These are phyloP conservation scores for Cirrhinus mrigala DNA, from an alignment of 2,797 vertebrate genomes.

Conservation along the genomic window DNA sequence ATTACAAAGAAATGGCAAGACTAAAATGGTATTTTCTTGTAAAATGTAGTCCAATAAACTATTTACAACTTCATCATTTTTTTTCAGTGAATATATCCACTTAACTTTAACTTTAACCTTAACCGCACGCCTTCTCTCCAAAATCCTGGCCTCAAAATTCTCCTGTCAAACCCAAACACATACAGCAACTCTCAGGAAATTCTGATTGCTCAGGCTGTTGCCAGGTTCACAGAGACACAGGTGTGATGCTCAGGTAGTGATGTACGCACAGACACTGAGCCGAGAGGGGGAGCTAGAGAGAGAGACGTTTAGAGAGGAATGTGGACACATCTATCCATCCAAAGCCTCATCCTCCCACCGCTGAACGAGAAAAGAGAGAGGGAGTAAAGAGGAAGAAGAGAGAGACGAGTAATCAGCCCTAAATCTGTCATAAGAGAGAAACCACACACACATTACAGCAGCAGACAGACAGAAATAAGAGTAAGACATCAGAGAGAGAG, in stretches of 20 bases:
- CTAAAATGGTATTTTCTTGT: neutral
- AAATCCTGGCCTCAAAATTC: neutral
- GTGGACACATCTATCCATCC: neutral
- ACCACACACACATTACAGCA: neutral
- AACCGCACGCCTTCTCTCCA: neutral
- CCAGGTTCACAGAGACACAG: neutral
- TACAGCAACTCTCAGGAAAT: neutral
- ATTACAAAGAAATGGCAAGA: no score
- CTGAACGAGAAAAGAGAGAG: neutral
- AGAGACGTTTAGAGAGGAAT: neutral
- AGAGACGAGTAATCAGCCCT: constrained; percentile 1
- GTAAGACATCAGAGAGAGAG: neutral
- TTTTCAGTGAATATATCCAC: neutral
- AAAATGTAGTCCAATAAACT: neutral
- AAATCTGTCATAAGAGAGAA: neutral
- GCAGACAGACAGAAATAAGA: neutral
- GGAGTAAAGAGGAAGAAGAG: neutral
- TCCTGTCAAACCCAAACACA: neutral
- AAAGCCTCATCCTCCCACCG: constrained; percentile 2
- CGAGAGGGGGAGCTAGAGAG: neutral
- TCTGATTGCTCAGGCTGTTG: neutral
- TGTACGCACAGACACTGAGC: neutral
- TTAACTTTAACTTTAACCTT: neutral
- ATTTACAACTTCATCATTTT: no score
- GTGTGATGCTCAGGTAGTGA: neutral